phyloP scores from a whole-genome alignment of 2,888 invertebrate genomes.

The Acanthosepion lycidas region DNA sequence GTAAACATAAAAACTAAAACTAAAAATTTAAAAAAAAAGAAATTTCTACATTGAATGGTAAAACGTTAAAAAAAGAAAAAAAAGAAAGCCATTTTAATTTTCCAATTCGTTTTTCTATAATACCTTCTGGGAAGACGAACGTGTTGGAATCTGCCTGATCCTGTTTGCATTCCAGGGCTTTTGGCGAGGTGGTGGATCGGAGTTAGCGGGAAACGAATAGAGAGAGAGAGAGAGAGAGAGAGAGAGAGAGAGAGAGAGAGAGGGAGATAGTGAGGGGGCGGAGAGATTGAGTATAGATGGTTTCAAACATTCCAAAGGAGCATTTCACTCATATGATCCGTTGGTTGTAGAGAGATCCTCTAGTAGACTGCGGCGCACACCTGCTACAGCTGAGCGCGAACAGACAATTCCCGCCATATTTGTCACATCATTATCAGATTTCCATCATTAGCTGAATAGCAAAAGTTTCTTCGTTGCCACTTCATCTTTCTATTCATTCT shows the following conservation, averaged over 20 bases:
- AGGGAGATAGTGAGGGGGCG: neutral
- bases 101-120: neutral
- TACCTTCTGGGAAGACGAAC: neutral
- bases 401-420: neutral
- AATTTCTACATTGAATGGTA: neutral
- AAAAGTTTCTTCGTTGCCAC: too few species aligned
- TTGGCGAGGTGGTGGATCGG: neutral
- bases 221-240: neutral
- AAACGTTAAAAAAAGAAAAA: neutral
- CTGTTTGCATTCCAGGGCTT: conserved; percentile 10
- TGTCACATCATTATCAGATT: neutral
- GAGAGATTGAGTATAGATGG: neutral
- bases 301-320: neutral
- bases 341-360: neutral
- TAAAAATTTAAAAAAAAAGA: neutral
- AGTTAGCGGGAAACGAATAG: neutral
- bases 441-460: neutral
- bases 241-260: neutral
- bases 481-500: too few species aligned
- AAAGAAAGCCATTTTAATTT: neutral
- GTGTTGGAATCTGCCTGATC: neutral
- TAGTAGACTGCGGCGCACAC: neutral
- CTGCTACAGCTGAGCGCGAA: neutral
- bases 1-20: too few species aligned
- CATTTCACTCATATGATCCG: neutral